Evolutionary conservation across 2,797 vertebrate genomes (phyloP), one percentile per base, ranked within the genome.

Genomic region (Anas acuta): DNA sequence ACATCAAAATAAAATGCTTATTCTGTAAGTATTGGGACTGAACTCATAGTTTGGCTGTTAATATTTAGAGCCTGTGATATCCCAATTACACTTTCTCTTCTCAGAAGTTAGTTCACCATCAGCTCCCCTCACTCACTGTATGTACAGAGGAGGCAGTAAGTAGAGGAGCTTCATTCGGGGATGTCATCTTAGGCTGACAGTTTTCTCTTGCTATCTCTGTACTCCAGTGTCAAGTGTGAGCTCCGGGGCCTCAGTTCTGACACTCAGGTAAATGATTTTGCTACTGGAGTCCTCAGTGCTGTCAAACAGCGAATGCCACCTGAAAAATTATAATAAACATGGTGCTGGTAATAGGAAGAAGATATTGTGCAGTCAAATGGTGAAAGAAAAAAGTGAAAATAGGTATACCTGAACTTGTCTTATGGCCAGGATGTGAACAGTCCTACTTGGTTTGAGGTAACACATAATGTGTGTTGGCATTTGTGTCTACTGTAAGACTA

Each of bases 141-240:
- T 47, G 3, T 19, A 15, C 28, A 53, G 75, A 71, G 39, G 32
- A 83, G 33, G 35, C 3, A 3, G 25, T n/a, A 39, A 57, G 35
- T 60, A 58, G 35, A 85, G 45, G 8, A 79, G 22, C 54, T 71
- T 77, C 4, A 7, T 51, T 85, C 91, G 53, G 53, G 56, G 30
- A 58, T 47, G 18, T 45, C 39, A 20, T 67, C 37, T 11, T 21
- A 90, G 53, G n/a, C 26, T 19, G 54, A 41, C 28, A 51, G 43
- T 32, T 39, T 74, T 39, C 25, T 39, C 71, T 57, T 72, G 81
- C 5, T 3, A 51, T 37, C 43, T 41, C 19, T 75, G 6, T 33
- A 30, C 39, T 69, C 54, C 64, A 57, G 1, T 0, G 0, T 35
- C 0, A 3, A 35, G 26, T 14, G 2, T 47, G 75, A 79, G 54